Conservation (phyloP, 2,888 invertebrate species). For the Lepidocyrtinus sp. region DNA sequence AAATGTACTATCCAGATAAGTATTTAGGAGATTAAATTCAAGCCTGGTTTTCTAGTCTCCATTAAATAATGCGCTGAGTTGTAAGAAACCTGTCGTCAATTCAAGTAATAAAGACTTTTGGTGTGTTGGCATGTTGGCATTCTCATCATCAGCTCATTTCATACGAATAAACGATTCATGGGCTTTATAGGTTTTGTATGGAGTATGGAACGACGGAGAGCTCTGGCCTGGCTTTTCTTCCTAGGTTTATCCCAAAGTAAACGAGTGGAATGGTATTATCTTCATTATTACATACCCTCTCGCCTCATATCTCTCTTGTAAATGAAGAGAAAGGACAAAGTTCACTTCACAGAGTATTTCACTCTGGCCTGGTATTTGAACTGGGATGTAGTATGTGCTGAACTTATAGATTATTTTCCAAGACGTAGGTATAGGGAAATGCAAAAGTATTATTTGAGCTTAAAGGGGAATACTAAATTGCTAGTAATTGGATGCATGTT, state of each 20-base stretch:
- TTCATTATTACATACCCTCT: background rate
- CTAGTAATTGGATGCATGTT: too few species aligned
- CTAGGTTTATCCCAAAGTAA: constrained; percentile 1
- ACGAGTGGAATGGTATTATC: constrained; percentile 15
- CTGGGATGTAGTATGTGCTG: background rate
- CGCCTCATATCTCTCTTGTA: background rate
- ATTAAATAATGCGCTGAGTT: background rate
- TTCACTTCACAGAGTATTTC: background rate
- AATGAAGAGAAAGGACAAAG: constrained; percentile 16
- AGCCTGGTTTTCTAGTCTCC: background rate
- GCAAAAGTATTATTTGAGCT: too few species aligned
- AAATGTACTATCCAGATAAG: background rate
- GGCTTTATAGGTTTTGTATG: background rate
- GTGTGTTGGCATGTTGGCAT: background rate
- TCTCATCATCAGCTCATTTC: too few species aligned
- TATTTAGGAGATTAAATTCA: too few species aligned
- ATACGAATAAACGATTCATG: background rate
- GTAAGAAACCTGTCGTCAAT: background rate
- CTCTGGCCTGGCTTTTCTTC: background rate
- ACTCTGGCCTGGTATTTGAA: constrained; percentile 11
- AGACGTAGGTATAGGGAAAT: too few species aligned
- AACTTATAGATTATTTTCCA: too few species aligned
- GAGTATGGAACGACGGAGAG: background rate
- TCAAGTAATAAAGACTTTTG: constrained; percentile 10
- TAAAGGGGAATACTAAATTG: too few species aligned